phyloP scores from a whole-genome alignment of 2,797 vertebrate genomes.

The Knipowitschia caucasica region DNA sequence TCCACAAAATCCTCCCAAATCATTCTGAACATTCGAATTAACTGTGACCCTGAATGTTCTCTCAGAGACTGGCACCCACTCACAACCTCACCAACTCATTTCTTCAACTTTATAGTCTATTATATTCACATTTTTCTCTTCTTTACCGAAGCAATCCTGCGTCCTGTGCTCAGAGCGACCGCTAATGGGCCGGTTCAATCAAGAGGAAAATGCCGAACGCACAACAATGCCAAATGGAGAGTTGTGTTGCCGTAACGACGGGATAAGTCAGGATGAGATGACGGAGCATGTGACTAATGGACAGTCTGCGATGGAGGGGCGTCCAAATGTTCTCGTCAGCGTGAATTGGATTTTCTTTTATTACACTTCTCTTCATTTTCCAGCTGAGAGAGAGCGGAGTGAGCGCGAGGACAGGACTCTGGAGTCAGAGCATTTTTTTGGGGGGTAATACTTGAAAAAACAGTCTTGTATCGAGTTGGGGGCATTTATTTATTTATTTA shows the following conservation, averaged over 20 bases:
- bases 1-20: slow-evolving; percentile 22
- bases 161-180: slow-evolving; percentile 31
- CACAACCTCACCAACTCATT: slow-evolving; percentile 23
- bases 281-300: slow-evolving; percentile 38
- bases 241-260: slow-evolving; percentile 51
- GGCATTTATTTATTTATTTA: too few species aligned
- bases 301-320: slow-evolving; percentile 18
- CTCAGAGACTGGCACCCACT: slow-evolving; percentile 23
- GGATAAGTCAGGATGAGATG: slow-evolving; percentile 54
- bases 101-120: background rate
- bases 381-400: slow-evolving; percentile 4
- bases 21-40: slow-evolving; percentile 48
- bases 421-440: slow-evolving; percentile 13
- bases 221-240: slow-evolving; percentile 62
- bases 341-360: slow-evolving; percentile 30
- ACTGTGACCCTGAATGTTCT: slow-evolving; percentile 26
- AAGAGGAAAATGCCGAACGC: slow-evolving; percentile 65
- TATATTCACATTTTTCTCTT: background rate
- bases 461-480: background rate
- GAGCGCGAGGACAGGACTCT: background rate
- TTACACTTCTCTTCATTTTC: slow-evolving; percentile 18
- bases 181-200: slow-evolving; percentile 57
- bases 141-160: slow-evolving; percentile 29
- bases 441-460: slow-evolving; percentile 5
- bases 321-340: slow-evolving; percentile 28